These are phyloP conservation scores for Sibirionetta formosa DNA, from an alignment of 2,797 vertebrate genomes.

Conservation along the genomic window DNA sequence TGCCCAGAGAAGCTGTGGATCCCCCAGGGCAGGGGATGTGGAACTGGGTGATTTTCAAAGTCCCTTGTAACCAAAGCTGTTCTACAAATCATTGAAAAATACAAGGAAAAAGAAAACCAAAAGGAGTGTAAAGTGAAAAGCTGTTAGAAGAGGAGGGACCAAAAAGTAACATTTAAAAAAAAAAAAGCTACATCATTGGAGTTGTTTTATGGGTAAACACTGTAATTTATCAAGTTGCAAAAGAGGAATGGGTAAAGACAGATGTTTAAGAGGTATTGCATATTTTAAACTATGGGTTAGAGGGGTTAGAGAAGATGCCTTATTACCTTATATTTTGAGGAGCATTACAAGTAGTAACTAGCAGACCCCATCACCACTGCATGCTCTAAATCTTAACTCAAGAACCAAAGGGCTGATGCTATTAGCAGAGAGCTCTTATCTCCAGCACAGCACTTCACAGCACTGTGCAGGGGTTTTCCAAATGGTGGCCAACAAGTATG, in stretches of 20 bases:
- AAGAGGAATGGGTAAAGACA: background rate
- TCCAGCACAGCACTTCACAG: background rate
- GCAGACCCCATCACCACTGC: background rate
- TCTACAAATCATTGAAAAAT: background rate
- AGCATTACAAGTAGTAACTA: background rate
- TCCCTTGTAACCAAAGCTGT: too few relatives aligned
- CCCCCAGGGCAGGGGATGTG: too few relatives aligned
- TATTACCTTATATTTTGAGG: background rate
- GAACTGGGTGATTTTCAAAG: too few relatives aligned
- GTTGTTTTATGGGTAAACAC: background rate
- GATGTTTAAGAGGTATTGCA: background rate
- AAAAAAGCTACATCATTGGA: background rate
- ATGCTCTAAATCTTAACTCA: background rate
- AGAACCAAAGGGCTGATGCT: background rate
- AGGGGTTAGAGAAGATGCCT: background rate
- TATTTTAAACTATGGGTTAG: background rate
- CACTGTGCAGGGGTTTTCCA: background rate
- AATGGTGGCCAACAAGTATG: background rate
- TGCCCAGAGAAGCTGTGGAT: too few relatives aligned
- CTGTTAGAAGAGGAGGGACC: background rate
- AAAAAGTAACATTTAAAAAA: background rate
- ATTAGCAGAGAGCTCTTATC: background rate
- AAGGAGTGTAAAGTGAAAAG: background rate
- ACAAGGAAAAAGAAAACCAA: background rate
- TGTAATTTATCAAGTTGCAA: background rate